These are phyloP conservation scores for Palythoa caribaeorum DNA, from an alignment of 92 coral and sea anemone genomes.

Conservation along the genomic window DNA sequence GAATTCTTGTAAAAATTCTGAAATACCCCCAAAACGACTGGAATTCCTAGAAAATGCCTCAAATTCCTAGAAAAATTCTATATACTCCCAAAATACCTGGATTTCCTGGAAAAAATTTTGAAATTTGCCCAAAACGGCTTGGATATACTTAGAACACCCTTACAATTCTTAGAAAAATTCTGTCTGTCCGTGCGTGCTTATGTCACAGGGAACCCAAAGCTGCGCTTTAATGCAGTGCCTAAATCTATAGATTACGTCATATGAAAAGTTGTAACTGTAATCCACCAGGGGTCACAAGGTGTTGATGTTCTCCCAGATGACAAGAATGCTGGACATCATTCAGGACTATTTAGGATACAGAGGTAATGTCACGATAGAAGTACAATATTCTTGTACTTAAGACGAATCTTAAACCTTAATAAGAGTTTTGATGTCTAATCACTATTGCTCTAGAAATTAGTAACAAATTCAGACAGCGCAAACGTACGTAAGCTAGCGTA, in stretches of 20 bases:
- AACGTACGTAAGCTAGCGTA: too few species aligned
- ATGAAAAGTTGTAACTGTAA: neutral
- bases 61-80: too few species aligned
- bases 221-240: too few species aligned
- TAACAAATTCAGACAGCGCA: neutral
- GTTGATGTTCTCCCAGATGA: slow-evolving; percentile 92
- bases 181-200: too few species aligned
- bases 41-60: too few species aligned
- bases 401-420: neutral
- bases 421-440: neutral
- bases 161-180: too few species aligned
- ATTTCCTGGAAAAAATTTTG: neutral
- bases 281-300: slow-evolving; percentile 86
- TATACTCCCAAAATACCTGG: too few species aligned
- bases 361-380: slow-evolving; percentile 53
- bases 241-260: neutral
- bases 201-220: neutral
- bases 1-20: too few species aligned
- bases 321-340: slow-evolving; percentile 90
- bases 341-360: slow-evolving; percentile 95
- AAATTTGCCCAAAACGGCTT: too few species aligned
- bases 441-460: neutral
- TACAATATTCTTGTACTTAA: too few species aligned
- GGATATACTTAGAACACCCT: too few species aligned
- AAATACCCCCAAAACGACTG: too few species aligned